phyloP scores from a whole-genome alignment of 2,888 invertebrate genomes.

The Deilephila elpenor region DNA sequence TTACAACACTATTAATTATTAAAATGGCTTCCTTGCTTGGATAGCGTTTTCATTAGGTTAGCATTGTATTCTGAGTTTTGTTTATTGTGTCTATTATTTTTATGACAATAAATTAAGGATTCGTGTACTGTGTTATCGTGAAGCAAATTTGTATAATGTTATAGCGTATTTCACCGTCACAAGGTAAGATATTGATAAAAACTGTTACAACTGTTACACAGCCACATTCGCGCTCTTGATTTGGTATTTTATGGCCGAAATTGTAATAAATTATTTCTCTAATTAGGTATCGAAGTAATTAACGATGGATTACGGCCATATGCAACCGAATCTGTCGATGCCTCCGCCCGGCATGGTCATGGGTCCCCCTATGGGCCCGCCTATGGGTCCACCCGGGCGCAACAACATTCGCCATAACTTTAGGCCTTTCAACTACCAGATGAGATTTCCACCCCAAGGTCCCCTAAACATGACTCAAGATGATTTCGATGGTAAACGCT shows the following conservation, averaged over 20 bases:
- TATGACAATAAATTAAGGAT: slow-evolving; percentile 48
- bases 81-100: slow-evolving; percentile 55
- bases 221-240: slow-evolving; percentile 44
- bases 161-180: slow-evolving; percentile 60
- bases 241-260: slow-evolving; percentile 43
- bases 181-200: slow-evolving; percentile 65
- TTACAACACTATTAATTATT: slow-evolving; percentile 13
- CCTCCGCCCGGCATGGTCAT: slow-evolving; percentile 73
- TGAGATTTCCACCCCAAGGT: slow-evolving; percentile 81
- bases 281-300: slow-evolving; percentile 78
- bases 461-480: slow-evolving; percentile 91
- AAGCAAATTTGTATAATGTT: slow-evolving; percentile 69
- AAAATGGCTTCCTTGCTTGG: slow-evolving; percentile 51
- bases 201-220: slow-evolving; percentile 38
- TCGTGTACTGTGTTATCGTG: slow-evolving; percentile 60
- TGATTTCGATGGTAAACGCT: slow-evolving; percentile 97
- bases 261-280: slow-evolving; percentile 71
- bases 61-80: slow-evolving; percentile 58
- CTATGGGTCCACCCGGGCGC: slow-evolving; percentile 69
- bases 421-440: slow-evolving; percentile 80
- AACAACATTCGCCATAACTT: slow-evolving; percentile 80
- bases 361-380: slow-evolving; percentile 60
- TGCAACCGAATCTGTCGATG: slow-evolving; percentile 76
- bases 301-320: slow-evolving; percentile 80
- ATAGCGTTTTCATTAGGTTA: slow-evolving; percentile 67